Evolutionary conservation across 2,113 vertebrate genomes (phyloP).

Genomic region (Engystomops pustulosus): DNA sequence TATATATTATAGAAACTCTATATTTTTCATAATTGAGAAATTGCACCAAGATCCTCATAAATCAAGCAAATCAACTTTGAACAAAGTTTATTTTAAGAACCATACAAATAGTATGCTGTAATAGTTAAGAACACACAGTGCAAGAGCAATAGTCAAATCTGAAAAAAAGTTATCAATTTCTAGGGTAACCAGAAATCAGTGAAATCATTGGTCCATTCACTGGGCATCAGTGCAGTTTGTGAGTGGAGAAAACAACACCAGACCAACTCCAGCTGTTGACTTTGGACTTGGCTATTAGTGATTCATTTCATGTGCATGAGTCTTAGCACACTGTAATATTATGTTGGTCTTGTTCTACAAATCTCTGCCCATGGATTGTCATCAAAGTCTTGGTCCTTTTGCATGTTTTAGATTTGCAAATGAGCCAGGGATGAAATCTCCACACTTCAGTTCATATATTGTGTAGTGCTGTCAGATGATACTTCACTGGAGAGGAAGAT

Average conservation of each 20-base stretch:
- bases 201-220: too few species aligned
- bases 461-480: not conserved
- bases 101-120: not conserved
- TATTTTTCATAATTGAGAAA: not conserved
- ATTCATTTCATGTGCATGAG: not conserved
- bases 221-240: not conserved
- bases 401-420: slow-evolving; percentile 15
- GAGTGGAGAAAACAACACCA: not conserved
- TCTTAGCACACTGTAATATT: not conserved
- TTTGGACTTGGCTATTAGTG: not conserved
- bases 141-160: not conserved
- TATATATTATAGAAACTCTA: not conserved
- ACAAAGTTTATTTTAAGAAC: not conserved
- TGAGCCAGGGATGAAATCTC: not conserved
- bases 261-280: not conserved
- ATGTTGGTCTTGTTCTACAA: not conserved
- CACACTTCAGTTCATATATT: slow-evolving; percentile 1
- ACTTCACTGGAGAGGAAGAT: not conserved
- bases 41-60: not conserved
- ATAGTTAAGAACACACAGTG: not conserved
- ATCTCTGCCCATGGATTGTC: not conserved
- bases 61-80: not conserved
- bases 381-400: not conserved
- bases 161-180: not conserved
- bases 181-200: not conserved